Base-by-base conservation (phyloP, 2,797 vertebrate genomes). In the Furcifer pardalis region DNA sequence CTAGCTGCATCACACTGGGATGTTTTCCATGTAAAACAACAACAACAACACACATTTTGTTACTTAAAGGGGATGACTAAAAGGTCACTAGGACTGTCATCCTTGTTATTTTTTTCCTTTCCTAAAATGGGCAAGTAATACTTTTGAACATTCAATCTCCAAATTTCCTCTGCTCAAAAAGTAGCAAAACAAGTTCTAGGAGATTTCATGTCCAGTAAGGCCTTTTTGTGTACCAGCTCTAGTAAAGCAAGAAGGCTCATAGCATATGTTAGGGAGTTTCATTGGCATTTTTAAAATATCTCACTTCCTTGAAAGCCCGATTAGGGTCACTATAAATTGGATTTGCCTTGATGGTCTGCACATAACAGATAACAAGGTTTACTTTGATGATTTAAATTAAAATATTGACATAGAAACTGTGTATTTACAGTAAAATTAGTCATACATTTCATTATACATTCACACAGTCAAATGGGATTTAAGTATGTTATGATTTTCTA, bases 401-500 rank as follows among this genome's bases (percentile, higher is more conserved):
- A 68, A 7, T 0, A 44, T 21, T 37, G 13, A 42, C 25, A 59
- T 0, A 25, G 74, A 56, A 21, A 0, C 0, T 80, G 78, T 62
- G 80, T 82, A 84, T 86, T 77, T 0, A 0, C 52, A 4, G 21
- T 46, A 62, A 73, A 27, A 1, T 73, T 46, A 30, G 35, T 77
- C 72, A 79, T 23, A 81, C 75, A 27, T 0, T 83, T 82, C 37
- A 0, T 68, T 88, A 27, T 84, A 27, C 0, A 0, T 62, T 42
- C 80, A 79, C 21, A 75, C 7, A 89, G 60, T 35, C 42, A 66
- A 82, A 5, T 0, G 17, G 30, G 10, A 83, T 68, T 74, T 93
- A 76, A 92, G 89, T 84, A 81, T 90, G 92, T 91, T 56, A 91
- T 93, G 72, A 75, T 49, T 25, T 69, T 56, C n/a, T 0, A 35